Evolutionary conservation across 2,797 vertebrate species (phyloP).

Genomic region (Cirrhinus mrigala): DNA sequence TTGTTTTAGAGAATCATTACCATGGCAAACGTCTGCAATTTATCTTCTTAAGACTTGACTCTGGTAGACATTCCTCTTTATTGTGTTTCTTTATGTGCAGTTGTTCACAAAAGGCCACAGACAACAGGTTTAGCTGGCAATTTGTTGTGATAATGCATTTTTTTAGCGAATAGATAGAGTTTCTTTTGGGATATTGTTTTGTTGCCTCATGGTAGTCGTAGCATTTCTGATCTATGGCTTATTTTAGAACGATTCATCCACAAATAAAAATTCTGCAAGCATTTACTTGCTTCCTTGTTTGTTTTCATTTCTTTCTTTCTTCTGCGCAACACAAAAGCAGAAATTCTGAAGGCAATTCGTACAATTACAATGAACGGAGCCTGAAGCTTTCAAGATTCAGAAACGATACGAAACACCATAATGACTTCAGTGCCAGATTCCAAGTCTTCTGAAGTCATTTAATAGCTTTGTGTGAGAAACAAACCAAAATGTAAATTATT

Average conservation of each 20-base stretch:
- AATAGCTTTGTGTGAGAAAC: background rate
- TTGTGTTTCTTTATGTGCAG: slow-evolving; percentile 9
- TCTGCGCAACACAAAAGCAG: background rate
- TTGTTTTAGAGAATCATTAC: slow-evolving; percentile 41
- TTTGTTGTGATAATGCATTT: background rate
- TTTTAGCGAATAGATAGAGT: too few species aligned
- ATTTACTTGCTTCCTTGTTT: background rate
- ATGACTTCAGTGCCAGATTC: background rate
- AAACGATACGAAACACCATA: background rate
- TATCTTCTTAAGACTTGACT: slow-evolving; percentile 32
- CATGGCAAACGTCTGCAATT: slow-evolving; percentile 14
- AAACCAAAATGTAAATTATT: background rate
- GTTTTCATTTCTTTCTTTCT: background rate
- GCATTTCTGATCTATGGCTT: background rate
- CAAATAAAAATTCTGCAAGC: too few species aligned
- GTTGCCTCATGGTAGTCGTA: background rate
- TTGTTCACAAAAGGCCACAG: background rate
- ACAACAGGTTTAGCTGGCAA: background rate
- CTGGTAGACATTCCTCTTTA: background rate
- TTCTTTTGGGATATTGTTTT: background rate
- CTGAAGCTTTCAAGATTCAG: background rate
- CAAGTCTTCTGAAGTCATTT: background rate
- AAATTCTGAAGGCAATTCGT: background rate
- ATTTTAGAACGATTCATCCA: background rate
- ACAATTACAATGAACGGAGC: background rate